Conservation (phyloP, 1,140 invertebrate species). For the Phocides pigmalion region DNA sequence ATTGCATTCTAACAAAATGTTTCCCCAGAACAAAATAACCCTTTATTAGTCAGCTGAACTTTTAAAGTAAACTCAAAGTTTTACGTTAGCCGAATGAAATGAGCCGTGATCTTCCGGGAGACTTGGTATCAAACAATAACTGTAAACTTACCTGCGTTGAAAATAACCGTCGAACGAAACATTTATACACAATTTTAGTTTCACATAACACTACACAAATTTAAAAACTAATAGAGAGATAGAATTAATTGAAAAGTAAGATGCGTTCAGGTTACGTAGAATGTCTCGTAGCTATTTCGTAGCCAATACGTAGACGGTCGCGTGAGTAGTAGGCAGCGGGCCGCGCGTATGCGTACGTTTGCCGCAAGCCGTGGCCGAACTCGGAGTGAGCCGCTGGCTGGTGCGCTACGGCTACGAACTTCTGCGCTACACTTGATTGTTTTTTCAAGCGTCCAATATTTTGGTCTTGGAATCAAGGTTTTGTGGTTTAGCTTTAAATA, state of each 20-base stretch:
- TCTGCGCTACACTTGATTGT: background rate
- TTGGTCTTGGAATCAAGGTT: background rate
- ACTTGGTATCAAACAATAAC: constrained; percentile 16
- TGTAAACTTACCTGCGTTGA: constrained; percentile 10
- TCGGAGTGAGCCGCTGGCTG: constrained; percentile 18
- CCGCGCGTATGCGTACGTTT: background rate
- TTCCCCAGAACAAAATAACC: background rate
- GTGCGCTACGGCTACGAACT: background rate
- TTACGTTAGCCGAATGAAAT: constrained; percentile 3
- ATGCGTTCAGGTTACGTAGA: too few relatives aligned
- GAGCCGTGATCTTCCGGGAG: constrained; percentile 4
- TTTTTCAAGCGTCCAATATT: background rate
- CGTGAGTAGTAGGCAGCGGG: background rate
- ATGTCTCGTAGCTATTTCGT: constrained; percentile 3
- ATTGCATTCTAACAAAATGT: too few relatives aligned
- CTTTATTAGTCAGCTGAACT: background rate
- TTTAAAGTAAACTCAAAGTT: constrained; percentile 1
- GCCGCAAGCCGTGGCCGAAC: constrained; percentile 13
- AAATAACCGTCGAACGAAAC: background rate
- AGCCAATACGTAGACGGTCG: background rate
- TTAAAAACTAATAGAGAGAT: background rate
- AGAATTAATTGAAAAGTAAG: background rate
- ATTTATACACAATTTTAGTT: constrained; percentile 9
- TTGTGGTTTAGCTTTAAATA: background rate
- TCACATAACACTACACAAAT: constrained; percentile 13